phyloP scores from a whole-genome alignment of 2,797 vertebrate species.

The Lepus townsendii region DNA sequence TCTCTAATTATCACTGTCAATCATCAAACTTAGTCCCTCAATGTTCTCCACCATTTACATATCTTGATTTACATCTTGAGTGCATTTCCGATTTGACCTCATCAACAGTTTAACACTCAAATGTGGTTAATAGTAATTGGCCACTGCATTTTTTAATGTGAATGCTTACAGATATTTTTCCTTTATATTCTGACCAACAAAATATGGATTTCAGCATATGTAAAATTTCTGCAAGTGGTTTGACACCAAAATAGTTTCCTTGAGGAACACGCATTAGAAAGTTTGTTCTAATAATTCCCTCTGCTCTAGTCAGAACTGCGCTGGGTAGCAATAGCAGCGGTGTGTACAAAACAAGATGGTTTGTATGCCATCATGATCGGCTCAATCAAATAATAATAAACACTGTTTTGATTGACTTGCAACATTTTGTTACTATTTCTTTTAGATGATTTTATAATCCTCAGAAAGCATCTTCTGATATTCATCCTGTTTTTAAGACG shows the following conservation, averaged over 20 bases:
- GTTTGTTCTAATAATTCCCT: background rate
- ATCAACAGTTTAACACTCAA: background rate
- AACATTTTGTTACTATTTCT: background rate
- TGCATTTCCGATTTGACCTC: background rate
- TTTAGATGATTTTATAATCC: background rate
- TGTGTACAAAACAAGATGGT: background rate
- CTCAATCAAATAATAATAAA: background rate
- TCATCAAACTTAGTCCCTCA: background rate
- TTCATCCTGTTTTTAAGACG: background rate
- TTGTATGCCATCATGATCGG: background rate
- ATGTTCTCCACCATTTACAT: background rate
- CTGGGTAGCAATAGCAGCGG: background rate
- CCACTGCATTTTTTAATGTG: background rate
- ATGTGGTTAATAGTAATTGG: background rate
- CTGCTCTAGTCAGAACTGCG: background rate
- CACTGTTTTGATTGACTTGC: background rate
- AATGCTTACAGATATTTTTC: background rate
- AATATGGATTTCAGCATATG: background rate
- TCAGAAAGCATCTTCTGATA: background rate
- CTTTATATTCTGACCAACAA: background rate
- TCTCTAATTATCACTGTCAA: background rate
- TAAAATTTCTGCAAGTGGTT: slow-evolving; percentile 20
- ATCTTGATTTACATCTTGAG: background rate
- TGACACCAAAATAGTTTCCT: background rate
- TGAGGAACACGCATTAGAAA: background rate